phyloP scores from a whole-genome alignment of 2,888 invertebrate genomes.

The Hemaris fuciformis region DNA sequence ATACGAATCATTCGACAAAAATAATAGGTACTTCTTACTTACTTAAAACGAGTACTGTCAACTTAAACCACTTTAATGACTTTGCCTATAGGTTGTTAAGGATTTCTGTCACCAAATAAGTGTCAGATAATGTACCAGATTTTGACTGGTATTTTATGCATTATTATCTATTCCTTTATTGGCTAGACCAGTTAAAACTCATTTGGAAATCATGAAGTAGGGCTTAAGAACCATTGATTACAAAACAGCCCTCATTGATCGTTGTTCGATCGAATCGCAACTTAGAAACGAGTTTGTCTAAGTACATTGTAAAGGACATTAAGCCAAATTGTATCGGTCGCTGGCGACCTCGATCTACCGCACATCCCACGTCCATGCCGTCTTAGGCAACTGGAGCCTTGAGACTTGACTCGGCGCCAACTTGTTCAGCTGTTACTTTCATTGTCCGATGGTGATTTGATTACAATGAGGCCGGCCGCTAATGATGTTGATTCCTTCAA shows the following conservation, averaged over 20 bases:
- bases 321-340: slow-evolving; percentile 11
- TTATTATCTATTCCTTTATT: no score
- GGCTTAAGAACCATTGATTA: no score
- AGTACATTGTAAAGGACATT: slow-evolving; percentile 19
- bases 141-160: no score
- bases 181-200: no score
- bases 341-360: slow-evolving; percentile 46
- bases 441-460: slow-evolving; percentile 62
- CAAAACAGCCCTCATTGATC: neutral
- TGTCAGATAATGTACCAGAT: no score
- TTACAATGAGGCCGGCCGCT: slow-evolving; percentile 53
- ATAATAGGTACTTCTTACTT: no score
- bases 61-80: no score
- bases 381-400: slow-evolving; percentile 66
- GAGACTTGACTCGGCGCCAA: slow-evolving; percentile 55
- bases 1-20: no score
- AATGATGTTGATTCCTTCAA: neutral
- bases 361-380: slow-evolving; percentile 61
- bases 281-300: slow-evolving; percentile 16
- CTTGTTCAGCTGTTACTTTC: slow-evolving; percentile 66
- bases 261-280: neutral
- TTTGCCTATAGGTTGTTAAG: no score
- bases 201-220: no score
- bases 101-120: no score
- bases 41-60: no score